Evolutionary conservation across 2,888 invertebrate species (phyloP).

Genomic region (Thymelicus acteon): DNA sequence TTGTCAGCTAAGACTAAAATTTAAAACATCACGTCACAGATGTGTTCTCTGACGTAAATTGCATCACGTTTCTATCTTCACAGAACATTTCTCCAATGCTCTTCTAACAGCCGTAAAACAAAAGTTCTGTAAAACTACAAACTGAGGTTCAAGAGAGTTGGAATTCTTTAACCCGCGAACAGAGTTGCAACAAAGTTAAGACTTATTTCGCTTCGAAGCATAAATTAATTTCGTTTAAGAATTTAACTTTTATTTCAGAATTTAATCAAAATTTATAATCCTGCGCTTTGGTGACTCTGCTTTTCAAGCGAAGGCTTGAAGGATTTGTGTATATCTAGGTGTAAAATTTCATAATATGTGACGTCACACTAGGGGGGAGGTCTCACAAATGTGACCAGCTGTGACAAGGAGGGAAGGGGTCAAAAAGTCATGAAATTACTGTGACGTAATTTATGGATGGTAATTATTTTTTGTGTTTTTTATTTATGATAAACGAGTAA

Average conservation of each 20-base stretch:
- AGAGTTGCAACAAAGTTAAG: slow-evolving; percentile 1
- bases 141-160: not conserved
- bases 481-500: too few species aligned
- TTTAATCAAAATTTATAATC: not conserved
- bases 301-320: too few species aligned
- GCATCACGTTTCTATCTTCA: slow-evolving; percentile 22
- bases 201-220: not conserved
- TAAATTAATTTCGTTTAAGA: slow-evolving; percentile 2
- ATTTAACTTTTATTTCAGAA: not conserved
- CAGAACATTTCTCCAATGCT: slow-evolving; percentile 13
- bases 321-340: too few species aligned
- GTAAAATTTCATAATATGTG: too few species aligned
- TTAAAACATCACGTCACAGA: slow-evolving; percentile 4
- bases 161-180: slow-evolving; percentile 2
- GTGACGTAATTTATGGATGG: too few species aligned
- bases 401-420: too few species aligned
- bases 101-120: slow-evolving; percentile 13
- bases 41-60: slow-evolving; percentile 14
- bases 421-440: too few species aligned
- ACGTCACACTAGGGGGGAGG: too few species aligned
- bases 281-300: too few species aligned
- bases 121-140: slow-evolving; percentile 13
- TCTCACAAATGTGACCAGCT: too few species aligned
- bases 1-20: not conserved
- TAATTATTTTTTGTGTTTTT: too few species aligned